Conservation (phyloP, 2,888 invertebrate species). For the Caradrina kadenii region DNA sequence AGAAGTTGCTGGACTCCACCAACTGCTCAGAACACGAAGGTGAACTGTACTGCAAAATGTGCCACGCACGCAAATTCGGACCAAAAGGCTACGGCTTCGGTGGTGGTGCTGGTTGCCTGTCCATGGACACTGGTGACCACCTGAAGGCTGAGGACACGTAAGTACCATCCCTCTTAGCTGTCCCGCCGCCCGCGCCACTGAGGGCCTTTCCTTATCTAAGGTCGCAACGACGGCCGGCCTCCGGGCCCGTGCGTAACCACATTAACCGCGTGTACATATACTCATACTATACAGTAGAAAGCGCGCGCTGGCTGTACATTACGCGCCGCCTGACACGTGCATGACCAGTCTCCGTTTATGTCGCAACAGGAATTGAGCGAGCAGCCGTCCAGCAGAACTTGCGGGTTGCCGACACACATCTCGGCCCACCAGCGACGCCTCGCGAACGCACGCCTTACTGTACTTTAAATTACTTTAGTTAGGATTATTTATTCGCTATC, state of each 20-base stretch:
- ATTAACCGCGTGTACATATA: slow-evolving; percentile 90
- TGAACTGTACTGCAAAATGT: slow-evolving; percentile 98
- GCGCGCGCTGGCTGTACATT: slow-evolving; percentile 90
- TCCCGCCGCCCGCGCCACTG: slow-evolving; percentile 90
- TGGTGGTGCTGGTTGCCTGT: slow-evolving; percentile 98
- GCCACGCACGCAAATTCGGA: slow-evolving; percentile 99
- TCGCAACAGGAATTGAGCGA: slow-evolving; percentile 90
- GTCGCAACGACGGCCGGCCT: slow-evolving; percentile 86
- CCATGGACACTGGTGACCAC: slow-evolving; percentile 98
- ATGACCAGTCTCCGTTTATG: slow-evolving; percentile 91
- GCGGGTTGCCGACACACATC: slow-evolving; percentile 87
- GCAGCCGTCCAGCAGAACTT: slow-evolving; percentile 86
- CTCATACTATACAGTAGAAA: slow-evolving; percentile 85
- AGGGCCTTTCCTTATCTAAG: slow-evolving; percentile 91
- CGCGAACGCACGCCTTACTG: slow-evolving; percentile 86
- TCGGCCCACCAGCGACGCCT: slow-evolving; percentile 87
- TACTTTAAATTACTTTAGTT: slow-evolving; percentile 89
- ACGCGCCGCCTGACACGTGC: slow-evolving; percentile 89
- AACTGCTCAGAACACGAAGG: slow-evolving; percentile 99
- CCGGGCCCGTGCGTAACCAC: slow-evolving; percentile 89
- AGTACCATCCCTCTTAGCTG: slow-evolving; percentile 89
- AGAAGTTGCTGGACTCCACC: slow-evolving; percentile 99
- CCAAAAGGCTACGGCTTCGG: slow-evolving; percentile 99
- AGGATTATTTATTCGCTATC: slow-evolving; percentile 90
- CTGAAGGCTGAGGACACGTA: slow-evolving; percentile 94